These are phyloP conservation scores for Actias luna DNA, from an alignment of 2,888 invertebrate genomes.

Conservation along the genomic window DNA sequence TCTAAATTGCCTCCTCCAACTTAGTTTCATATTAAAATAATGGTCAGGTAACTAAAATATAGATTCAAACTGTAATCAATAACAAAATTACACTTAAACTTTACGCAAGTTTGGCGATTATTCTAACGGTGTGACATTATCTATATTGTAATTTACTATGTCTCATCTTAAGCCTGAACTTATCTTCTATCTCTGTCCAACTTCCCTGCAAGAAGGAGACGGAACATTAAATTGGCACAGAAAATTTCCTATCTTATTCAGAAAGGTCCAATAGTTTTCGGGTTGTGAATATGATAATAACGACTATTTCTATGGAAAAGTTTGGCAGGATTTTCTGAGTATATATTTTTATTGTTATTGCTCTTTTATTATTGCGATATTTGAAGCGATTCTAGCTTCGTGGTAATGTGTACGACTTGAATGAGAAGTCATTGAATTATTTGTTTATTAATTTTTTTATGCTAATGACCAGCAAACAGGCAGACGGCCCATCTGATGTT, in stretches of 20 bases:
- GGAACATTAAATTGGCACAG: not conserved
- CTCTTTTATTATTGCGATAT: too few species aligned
- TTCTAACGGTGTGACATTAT: not conserved
- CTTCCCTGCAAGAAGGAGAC: not conserved
- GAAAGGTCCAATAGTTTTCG: not conserved
- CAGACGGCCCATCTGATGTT: too few species aligned
- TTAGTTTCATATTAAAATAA: not conserved
- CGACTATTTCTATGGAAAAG: too few species aligned
- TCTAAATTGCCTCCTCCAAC: not conserved
- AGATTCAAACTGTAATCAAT: not conserved
- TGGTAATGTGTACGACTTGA: too few species aligned
- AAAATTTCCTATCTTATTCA: not conserved
- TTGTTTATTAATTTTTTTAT: too few species aligned
- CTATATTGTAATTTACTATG: not conserved
- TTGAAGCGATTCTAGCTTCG: too few species aligned
- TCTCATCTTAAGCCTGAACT: not conserved
- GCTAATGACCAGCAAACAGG: too few species aligned
- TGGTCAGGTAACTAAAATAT: not conserved
- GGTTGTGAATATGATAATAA: too few species aligned
- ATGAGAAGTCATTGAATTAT: too few species aligned
- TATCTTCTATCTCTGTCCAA: not conserved
- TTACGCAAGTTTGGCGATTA: not conserved
- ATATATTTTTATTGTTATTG: too few species aligned
- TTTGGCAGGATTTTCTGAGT: too few species aligned
- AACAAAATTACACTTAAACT: constrained; percentile 4